Evolutionary conservation across 2,113 vertebrate genomes (phyloP).

Genomic region (Phalacrocorax pelagicus): DNA sequence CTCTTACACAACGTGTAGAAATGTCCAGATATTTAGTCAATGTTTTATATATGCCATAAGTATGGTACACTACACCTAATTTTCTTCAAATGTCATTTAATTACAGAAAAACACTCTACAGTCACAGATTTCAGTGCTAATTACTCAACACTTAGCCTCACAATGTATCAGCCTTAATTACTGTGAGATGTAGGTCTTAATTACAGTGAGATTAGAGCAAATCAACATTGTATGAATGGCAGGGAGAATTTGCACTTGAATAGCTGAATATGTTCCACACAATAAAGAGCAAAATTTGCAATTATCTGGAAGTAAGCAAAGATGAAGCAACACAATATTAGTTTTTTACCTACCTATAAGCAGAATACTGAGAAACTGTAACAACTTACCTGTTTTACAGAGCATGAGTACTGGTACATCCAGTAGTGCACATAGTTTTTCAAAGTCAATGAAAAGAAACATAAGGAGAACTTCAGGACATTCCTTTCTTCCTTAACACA

Average conservation of each 20-base stretch:
- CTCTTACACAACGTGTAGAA: neutral
- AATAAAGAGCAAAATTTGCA: neutral
- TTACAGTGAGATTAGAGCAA: neutral
- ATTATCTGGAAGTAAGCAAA: neutral
- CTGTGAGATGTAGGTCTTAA: neutral
- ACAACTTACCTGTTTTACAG: neutral
- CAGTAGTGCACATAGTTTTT: accelerated
- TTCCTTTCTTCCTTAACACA: neutral
- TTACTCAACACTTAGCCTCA: neutral
- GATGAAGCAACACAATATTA: neutral
- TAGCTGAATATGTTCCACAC: neutral
- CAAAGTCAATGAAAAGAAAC: neutral
- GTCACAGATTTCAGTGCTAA: neutral
- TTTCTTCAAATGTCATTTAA: neutral
- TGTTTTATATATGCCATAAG: neutral
- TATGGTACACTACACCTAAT: neutral
- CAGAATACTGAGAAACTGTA: neutral
- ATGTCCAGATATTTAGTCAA: neutral
- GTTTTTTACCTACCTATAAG: neutral
- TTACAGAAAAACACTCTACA: neutral
- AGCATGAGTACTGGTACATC: neutral
- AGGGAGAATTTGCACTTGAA: neutral
- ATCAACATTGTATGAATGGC: neutral
- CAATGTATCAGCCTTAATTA: neutral
- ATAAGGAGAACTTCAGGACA: neutral